Evolutionary conservation across 2,888 invertebrate species (phyloP).

Genomic region (Andrena trimmerana): DNA sequence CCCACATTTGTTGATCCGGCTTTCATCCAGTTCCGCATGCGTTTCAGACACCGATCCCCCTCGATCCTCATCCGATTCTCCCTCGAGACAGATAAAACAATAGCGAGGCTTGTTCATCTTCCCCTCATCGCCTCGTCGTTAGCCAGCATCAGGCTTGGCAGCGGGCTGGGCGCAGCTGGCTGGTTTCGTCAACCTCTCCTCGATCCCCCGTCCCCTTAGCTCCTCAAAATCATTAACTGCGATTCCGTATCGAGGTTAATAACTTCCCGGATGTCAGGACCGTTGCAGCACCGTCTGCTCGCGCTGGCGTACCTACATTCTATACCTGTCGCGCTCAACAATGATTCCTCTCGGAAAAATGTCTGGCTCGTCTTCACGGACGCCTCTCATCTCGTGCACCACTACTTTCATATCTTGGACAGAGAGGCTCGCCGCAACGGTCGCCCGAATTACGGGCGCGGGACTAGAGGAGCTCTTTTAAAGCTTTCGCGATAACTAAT

Average conservation of each 20-base stretch:
- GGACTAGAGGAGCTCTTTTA: constrained; percentile 69
- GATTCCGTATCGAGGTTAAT: constrained; percentile 21
- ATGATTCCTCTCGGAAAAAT: background rate
- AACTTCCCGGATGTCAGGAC: constrained; percentile 8
- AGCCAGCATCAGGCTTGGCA: constrained; percentile 53
- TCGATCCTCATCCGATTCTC: background rate
- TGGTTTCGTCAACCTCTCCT: constrained; percentile 42
- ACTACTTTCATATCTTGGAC: background rate
- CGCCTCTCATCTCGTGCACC: background rate
- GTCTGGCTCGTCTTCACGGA: background rate
- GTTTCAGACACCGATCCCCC: no score
- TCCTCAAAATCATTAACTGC: constrained; percentile 11
- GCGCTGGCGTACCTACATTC: background rate
- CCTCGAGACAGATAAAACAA: constrained; percentile 53
- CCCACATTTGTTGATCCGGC: no score
- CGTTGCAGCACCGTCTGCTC: background rate
- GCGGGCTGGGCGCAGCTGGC: constrained; percentile 47
- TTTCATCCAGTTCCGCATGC: background rate
- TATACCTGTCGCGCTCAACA: background rate
- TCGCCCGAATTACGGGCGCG: constrained; percentile 23
- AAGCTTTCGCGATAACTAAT: constrained; percentile 78
- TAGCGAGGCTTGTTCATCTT: constrained; percentile 34
- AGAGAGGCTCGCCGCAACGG: constrained; percentile 26
- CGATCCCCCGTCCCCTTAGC: constrained; percentile 18
- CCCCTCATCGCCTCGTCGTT: constrained; percentile 7